phyloP scores from a whole-genome alignment of 2,113 vertebrate species.

The Pardalotus punctatus region DNA sequence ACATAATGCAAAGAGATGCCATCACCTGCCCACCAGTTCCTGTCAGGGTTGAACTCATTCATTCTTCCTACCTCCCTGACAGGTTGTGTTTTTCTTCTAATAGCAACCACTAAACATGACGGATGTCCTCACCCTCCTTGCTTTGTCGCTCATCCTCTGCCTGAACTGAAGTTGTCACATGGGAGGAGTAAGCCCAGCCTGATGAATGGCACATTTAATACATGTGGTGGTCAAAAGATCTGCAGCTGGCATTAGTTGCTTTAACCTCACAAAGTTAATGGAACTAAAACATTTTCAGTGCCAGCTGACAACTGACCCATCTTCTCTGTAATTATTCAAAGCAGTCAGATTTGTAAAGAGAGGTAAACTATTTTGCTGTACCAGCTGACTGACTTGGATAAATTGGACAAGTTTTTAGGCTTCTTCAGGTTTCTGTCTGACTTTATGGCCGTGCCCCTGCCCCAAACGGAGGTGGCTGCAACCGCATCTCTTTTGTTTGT shows the following conservation, averaged over 20 bases:
- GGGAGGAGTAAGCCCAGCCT: neutral
- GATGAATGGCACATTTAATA: neutral
- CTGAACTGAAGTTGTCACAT: neutral
- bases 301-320: neutral
- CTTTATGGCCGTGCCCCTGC: neutral
- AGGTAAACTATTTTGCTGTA: neutral
- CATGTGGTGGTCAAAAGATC: neutral
- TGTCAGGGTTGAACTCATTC: neutral
- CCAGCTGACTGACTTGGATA: neutral
- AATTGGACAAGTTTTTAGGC: neutral
- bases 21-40: neutral
- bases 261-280: neutral
- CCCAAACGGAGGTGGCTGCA: neutral
- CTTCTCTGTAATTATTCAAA: neutral
- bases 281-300: neutral
- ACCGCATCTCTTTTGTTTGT: neutral
- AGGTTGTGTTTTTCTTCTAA: slow-evolving; percentile 1
- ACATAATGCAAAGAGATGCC: neutral
- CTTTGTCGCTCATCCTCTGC: neutral
- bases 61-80: neutral
- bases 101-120: neutral
- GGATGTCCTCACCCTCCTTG: neutral
- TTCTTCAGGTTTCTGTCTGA: neutral
- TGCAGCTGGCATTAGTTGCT: neutral
- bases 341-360: neutral